Evolutionary conservation across 92 coral and sea anemone species (phyloP).

Genomic region (Metridium senile): DNA sequence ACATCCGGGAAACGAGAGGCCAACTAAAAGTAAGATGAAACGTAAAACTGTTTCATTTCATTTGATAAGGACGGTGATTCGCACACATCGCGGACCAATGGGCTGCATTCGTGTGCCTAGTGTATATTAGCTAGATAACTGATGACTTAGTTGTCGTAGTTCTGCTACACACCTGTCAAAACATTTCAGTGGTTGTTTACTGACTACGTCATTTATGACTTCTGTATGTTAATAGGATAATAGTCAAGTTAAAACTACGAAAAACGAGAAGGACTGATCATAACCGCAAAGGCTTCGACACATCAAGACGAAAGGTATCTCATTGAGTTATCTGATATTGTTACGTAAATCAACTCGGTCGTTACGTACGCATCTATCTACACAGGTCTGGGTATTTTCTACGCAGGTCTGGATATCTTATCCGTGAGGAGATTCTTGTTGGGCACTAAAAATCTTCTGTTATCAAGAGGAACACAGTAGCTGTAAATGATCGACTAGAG

Average conservation of each 20-base stretch:
- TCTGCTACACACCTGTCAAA: conserved; percentile 24
- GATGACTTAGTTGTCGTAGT: conserved; percentile 2
- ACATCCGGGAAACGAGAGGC: conserved; percentile 45
- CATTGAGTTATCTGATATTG: neutral
- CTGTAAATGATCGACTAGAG: too few species aligned
- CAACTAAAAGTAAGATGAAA: conserved; percentile 28
- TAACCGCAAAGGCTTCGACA: conserved; percentile 4
- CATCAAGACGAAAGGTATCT: neutral
- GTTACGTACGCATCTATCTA: neutral
- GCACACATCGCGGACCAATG: conserved; percentile 4
- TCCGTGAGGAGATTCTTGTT: too few species aligned
- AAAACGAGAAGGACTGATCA: neutral
- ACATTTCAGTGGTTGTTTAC: conserved; percentile 12
- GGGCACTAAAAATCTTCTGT: too few species aligned
- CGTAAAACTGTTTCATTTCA: conserved; percentile 38
- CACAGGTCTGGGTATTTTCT: conserved; percentile 2
- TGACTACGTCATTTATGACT: conserved; percentile 15
- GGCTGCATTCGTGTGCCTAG: neutral
- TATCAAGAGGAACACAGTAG: too few species aligned
- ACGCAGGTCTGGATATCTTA: too few species aligned
- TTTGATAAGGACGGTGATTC: conserved; percentile 23
- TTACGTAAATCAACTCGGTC: neutral
- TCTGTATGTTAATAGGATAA: conserved; percentile 6
- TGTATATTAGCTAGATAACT: conserved; percentile 26
- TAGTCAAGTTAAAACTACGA: conserved; percentile 1